Percentiles rank a stretch among this genome's conserved stretches.
Evolutionary conservation across 2,888 invertebrate genomes (phyloP).

Genomic region (Xestia rhomboidea): DNA sequence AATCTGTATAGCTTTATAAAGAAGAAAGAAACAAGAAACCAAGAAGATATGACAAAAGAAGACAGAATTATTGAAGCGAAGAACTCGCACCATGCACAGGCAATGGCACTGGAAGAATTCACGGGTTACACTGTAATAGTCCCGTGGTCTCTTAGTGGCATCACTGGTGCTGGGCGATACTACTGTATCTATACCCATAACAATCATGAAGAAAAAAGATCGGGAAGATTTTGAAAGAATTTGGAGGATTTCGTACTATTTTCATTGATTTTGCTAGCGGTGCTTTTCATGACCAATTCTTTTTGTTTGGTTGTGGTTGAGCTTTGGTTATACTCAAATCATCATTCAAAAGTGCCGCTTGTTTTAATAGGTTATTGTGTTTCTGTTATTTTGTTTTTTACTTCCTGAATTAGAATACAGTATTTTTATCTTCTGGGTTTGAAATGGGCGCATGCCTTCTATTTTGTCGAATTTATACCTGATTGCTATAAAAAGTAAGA

Average conservation of each 20-base stretch:
- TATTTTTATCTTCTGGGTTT: not conserved
- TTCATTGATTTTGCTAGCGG: not conserved
- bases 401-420: not conserved
- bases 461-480: not conserved
- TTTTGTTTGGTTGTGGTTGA: not conserved
- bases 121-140: slow-evolving; percentile 92
- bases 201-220: slow-evolving; percentile 40
- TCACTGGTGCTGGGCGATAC: slow-evolving; percentile 91
- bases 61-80: slow-evolving; percentile 64
- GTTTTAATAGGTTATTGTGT: not conserved
- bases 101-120: slow-evolving; percentile 97
- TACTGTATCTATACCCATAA: slow-evolving; percentile 48
- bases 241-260: not conserved
- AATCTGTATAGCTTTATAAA: not conserved
- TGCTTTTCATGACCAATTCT: not conserved
- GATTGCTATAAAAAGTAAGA: not conserved
- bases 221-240: not conserved
- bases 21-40: slow-evolving; percentile 42
- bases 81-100: slow-evolving; percentile 91
- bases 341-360: not conserved
- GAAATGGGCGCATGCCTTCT: not conserved
- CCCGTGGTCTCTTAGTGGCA: slow-evolving; percentile 94
- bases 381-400: not conserved
- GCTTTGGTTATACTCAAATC: not conserved
- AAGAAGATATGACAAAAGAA: slow-evolving; percentile 35